Evolutionary conservation across 2,797 vertebrate genomes (phyloP).

Genomic region (Notolepis coatsorum): DNA sequence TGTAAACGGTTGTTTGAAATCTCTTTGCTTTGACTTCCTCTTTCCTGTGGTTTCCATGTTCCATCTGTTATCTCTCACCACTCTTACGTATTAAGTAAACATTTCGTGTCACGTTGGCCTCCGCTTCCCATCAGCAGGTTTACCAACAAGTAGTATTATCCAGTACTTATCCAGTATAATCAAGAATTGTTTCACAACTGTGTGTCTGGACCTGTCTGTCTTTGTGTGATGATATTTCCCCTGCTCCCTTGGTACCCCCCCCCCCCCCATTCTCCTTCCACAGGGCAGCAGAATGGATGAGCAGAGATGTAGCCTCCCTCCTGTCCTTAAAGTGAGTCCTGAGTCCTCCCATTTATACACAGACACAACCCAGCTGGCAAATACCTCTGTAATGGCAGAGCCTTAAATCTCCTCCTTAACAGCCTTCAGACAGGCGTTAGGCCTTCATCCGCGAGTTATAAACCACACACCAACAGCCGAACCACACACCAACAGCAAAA

Average conservation of each 20-base stretch:
- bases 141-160: conserved; percentile 4
- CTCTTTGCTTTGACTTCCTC: conserved; percentile 49
- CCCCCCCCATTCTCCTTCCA: conserved; percentile 1
- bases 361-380: conserved; percentile 34
- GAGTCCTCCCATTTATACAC: conserved; percentile 47
- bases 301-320: conserved; percentile 83
- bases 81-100: neutral
- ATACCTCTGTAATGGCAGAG: conserved; percentile 54
- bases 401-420: conserved; percentile 67
- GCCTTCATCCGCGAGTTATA: conserved; percentile 40
- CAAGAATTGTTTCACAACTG: neutral
- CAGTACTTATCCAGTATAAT: conserved; percentile 10
- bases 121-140: neutral
- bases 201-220: conserved; percentile 7
- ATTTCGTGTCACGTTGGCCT: neutral
- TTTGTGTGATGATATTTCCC: conserved; percentile 14
- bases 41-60: conserved; percentile 22
- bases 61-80: neutral
- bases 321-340: conserved; percentile 75
- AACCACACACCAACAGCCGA: conserved; percentile 17
- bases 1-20: too few relatives aligned
- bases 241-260: conserved; percentile 13
- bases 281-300: conserved; percentile 94
- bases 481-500: conserved; percentile 8
- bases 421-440: conserved; percentile 65